These are phyloP conservation scores for Euleptes europaea DNA, from an alignment of 2,113 vertebrate species.

Conservation along the genomic window DNA sequence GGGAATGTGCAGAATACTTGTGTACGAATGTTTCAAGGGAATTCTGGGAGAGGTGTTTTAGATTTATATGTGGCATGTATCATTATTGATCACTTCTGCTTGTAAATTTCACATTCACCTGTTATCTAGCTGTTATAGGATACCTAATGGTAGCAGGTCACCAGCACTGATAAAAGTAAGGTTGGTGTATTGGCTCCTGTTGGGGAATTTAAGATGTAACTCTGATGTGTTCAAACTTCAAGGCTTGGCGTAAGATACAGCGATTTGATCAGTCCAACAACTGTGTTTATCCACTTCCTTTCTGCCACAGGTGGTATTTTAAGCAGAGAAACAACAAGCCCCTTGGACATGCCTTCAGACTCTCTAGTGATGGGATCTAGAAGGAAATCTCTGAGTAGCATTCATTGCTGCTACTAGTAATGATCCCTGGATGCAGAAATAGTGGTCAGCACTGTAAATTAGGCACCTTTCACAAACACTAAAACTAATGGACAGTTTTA, in stretches of 20 bases:
- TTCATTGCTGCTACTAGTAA: neutral
- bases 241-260: neutral
- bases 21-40: neutral
- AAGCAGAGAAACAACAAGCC: constrained; percentile 16
- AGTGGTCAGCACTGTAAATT: constrained; percentile 16
- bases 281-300: constrained; percentile 28
- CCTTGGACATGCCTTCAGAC: neutral
- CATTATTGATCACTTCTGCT: constrained; percentile 17
- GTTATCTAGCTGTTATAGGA: neutral
- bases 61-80: neutral
- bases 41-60: fast-evolving
- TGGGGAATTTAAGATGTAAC: neutral
- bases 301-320: fast-evolving
- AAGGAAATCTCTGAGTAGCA: neutral
- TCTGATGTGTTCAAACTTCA: neutral
- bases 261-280: constrained; percentile 26
- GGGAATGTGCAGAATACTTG: neutral
- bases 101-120: constrained; percentile 9
- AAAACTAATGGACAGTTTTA: neutral
- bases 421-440: neutral
- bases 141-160: neutral
- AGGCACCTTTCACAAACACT: constrained; percentile 9
- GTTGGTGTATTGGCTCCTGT: neutral
- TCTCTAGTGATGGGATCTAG: constrained; percentile 21
- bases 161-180: neutral